phyloP scores from a whole-genome alignment of 2,888 invertebrate species.

The Patella pellucida region DNA sequence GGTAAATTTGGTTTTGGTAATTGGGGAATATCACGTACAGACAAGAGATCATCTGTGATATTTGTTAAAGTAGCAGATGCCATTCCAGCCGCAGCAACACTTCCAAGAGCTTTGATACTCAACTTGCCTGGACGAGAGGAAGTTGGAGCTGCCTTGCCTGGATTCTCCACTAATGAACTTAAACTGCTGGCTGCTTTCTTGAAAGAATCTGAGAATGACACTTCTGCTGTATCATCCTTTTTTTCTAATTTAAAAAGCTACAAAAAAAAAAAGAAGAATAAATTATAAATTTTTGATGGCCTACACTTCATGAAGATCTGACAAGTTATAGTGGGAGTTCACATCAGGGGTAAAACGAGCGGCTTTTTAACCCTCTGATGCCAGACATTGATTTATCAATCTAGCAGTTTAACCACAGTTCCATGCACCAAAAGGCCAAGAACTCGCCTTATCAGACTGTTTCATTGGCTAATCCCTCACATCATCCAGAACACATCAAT shows the following conservation, averaged over 20 bases:
- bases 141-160: slow-evolving; percentile 22
- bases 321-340: too few relatives aligned
- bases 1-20: slow-evolving; percentile 28
- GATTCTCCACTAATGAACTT: slow-evolving; percentile 32
- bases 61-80: slow-evolving; percentile 58
- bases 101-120: slow-evolving; percentile 55
- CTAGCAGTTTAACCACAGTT: too few relatives aligned
- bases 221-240: slow-evolving; percentile 53
- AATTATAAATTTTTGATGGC: neutral
- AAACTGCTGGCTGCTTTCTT: slow-evolving; percentile 50
- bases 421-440: too few relatives aligned
- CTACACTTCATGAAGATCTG: too few relatives aligned
- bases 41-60: slow-evolving; percentile 60
- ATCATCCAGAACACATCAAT: too few relatives aligned
- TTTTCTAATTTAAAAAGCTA: slow-evolving; percentile 64
- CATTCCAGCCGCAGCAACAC: slow-evolving; percentile 63
- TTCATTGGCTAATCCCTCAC: too few relatives aligned
- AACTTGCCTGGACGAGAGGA: slow-evolving; percentile 29
- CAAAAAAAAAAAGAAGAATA: slow-evolving; percentile 20
- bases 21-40: slow-evolving; percentile 40
- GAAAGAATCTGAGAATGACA: slow-evolving; percentile 59
- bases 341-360: too few relatives aligned
- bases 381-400: neutral
- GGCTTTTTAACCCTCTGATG: too few relatives aligned
- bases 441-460: too few relatives aligned